Percentiles rank a stretch among this genome's conserved stretches.
Conservation (phyloP, 2,888 invertebrate species). For the Eubasilissa splendida region DNA sequence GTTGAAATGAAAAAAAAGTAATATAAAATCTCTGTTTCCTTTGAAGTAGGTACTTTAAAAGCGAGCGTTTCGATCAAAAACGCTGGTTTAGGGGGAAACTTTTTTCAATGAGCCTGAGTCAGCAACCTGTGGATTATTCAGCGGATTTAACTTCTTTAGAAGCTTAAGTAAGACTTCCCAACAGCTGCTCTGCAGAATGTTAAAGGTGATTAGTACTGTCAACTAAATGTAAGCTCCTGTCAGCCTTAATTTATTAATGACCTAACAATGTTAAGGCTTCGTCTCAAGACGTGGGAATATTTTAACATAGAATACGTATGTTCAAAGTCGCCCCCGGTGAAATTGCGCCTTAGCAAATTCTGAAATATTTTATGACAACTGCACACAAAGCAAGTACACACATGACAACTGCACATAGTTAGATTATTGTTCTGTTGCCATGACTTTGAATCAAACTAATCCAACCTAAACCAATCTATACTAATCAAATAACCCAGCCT, state of each 20-base stretch:
- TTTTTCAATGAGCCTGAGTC: conserved; percentile 45
- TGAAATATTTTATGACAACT: no score
- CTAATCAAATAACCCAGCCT: no score
- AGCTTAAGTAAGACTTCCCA: conserved; percentile 34
- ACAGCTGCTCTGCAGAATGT: conserved; percentile 38
- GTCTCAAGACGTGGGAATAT: conserved; percentile 1
- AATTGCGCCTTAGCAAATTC: no score
- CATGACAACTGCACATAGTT: no score
- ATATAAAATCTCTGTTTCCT: no score
- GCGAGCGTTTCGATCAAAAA: background rate
- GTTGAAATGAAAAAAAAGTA: no score
- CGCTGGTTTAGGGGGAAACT: conserved; percentile 4
- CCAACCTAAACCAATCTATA: no score
- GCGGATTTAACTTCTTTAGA: conserved; percentile 43
- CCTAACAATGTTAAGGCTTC: conserved; percentile 31
- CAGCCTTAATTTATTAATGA: conserved; percentile 32
- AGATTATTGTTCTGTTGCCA: no score
- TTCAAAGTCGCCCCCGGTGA: no score
- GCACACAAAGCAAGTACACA: no score
- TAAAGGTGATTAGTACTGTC: conserved; percentile 45
- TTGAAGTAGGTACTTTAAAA: background rate
- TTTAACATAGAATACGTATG: background rate
- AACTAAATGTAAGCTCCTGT: conserved; percentile 36
- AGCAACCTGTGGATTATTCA: conserved; percentile 46
- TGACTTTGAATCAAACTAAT: no score